Conservation (phyloP, 2,888 invertebrate species). For the Oligia strigilis region DNA sequence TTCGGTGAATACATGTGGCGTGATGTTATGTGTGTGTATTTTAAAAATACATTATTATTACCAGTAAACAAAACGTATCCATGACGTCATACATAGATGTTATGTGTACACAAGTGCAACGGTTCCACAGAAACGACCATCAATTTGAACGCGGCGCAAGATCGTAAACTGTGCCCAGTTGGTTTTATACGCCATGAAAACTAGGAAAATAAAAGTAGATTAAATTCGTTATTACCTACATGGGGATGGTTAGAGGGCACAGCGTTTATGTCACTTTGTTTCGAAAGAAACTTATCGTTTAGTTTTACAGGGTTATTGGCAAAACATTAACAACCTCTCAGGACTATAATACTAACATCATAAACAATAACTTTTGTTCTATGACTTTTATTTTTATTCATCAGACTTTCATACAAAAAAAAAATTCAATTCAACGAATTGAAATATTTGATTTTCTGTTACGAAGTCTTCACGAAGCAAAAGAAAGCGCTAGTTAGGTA, state of each 20-base stretch:
- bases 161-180: slow-evolving; percentile 41
- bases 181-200: slow-evolving; percentile 54
- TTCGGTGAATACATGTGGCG: background rate
- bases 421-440: no score
- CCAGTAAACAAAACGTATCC: background rate
- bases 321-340: no score
- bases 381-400: no score
- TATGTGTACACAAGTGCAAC: slow-evolving; percentile 31
- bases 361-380: no score
- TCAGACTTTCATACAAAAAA: no score
- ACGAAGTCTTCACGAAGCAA: no score
- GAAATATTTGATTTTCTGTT: no score
- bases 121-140: slow-evolving; percentile 25
- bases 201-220: slow-evolving; percentile 44
- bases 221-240: slow-evolving; percentile 40
- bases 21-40: background rate
- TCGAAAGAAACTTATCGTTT: background rate
- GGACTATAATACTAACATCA: no score
- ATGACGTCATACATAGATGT: background rate
- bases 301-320: background rate
- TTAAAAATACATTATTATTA: background rate
- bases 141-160: slow-evolving; percentile 30
- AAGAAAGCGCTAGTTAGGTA: no score
- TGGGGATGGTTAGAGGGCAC: slow-evolving; percentile 10
- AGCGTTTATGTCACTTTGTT: slow-evolving; percentile 19